A percentile compares a stretch with the other conserved stretches of the same genome.
phyloP scores from a whole-genome alignment of 2,113 vertebrate genomes.

The Acrocephalus arundinaceus region DNA sequence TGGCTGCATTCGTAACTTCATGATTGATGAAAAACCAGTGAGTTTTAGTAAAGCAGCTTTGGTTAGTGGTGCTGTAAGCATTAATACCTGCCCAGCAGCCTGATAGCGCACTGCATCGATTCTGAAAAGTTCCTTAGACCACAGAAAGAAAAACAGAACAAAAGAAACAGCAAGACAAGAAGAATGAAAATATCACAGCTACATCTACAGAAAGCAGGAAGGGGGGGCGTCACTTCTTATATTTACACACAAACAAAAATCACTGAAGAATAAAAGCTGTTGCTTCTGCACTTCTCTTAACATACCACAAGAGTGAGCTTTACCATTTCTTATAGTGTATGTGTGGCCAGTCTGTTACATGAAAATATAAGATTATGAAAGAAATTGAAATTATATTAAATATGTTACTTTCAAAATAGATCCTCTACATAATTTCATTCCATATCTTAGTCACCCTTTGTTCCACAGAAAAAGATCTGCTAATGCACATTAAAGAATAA shows the following conservation, averaged over 20 bases:
- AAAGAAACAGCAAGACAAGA: not conserved
- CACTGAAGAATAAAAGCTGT: constrained; percentile 36
- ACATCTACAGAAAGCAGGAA: not conserved
- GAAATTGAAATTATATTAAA: not conserved
- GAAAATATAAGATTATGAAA: constrained; percentile 9
- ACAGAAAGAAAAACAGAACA: not conserved
- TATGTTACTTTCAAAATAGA: constrained; percentile 26
- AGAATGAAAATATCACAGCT: constrained; percentile 5
- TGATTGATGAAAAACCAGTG: constrained; percentile 82
- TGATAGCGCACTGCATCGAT: constrained; percentile 41
- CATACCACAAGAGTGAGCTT: constrained; percentile 62
- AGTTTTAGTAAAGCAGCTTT: constrained; percentile 87
- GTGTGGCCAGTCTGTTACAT: constrained; percentile 14
- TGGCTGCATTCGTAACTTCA: constrained; percentile 90
- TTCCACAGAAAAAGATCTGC: constrained; percentile 24
- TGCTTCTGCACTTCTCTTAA: constrained; percentile 58
- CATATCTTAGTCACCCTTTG: not conserved
- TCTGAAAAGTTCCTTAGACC: not conserved
- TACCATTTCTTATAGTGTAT: constrained; percentile 10
- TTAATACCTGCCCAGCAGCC: constrained; percentile 86
- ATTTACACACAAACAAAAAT: not conserved
- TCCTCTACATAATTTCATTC: not conserved
- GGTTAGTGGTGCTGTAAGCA: constrained; percentile 88
- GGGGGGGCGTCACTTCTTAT: constrained; percentile 21
- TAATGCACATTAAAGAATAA: constrained; percentile 47